Percentiles rank a stretch among this genome's conserved stretches.
Evolutionary conservation across 2,888 invertebrate genomes (phyloP).

Genomic region (Acleris laterana): DNA sequence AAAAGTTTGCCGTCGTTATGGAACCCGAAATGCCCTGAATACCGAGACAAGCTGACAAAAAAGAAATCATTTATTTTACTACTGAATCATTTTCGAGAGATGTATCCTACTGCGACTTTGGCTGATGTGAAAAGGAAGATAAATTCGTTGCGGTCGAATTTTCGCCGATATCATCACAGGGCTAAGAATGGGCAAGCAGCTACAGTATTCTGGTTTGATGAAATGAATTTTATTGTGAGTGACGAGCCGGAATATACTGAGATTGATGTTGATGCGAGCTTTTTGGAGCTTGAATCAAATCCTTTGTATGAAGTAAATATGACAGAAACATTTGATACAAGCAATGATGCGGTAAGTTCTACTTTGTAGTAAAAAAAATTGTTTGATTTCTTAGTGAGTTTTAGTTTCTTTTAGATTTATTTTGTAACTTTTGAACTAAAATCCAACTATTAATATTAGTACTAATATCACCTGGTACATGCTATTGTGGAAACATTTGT

Average conservation of each 20-base stretch:
- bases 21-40: slow-evolving; percentile 6
- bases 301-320: not conserved
- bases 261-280: slow-evolving; percentile 16
- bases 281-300: not conserved
- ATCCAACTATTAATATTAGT: too few relatives aligned
- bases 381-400: not conserved
- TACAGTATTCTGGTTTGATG: slow-evolving; percentile 10
- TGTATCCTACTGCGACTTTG: slow-evolving; percentile 6
- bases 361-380: not conserved
- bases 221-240: slow-evolving; percentile 13
- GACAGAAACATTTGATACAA: not conserved
- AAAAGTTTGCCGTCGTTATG: slow-evolving; percentile 18
- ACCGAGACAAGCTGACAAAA: not conserved
- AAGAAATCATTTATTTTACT: slow-evolving; percentile 10
- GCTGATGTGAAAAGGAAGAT: slow-evolving; percentile 14
- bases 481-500: too few relatives aligned
- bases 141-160: slow-evolving; percentile 11
- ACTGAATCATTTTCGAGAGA: slow-evolving; percentile 14
- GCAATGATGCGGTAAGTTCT: slow-evolving; percentile 2
- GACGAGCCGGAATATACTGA: not conserved
- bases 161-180: not conserved
- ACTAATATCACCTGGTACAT: too few relatives aligned
- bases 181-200: not conserved
- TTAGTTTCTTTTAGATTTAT: too few relatives aligned
- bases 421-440: too few relatives aligned